Evolutionary conservation across 2,888 invertebrate genomes (phyloP).

Genomic region (Entomobrya proxima): DNA sequence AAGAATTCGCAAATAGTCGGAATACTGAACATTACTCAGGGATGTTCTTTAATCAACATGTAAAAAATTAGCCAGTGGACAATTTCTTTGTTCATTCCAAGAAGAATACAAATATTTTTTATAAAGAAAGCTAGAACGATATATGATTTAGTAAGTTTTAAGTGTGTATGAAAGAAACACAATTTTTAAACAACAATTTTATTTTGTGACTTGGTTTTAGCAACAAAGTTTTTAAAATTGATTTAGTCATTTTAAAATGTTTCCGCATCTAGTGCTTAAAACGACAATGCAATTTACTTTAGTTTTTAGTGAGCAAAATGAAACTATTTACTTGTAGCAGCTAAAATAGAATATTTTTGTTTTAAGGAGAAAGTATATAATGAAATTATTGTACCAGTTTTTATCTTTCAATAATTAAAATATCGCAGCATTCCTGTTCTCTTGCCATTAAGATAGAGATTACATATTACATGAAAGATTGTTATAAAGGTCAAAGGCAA

Average conservation of each 20-base stretch:
- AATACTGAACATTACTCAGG: conserved; percentile 1
- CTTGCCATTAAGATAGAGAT: conserved; percentile 26
- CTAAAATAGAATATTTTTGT: no score
- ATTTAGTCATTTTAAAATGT: no score
- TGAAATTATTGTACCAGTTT: not conserved
- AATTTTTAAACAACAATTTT: no score
- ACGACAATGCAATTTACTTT: no score
- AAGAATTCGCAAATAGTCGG: not conserved
- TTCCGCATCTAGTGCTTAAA: no score
- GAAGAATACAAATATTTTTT: not conserved
- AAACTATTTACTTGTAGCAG: no score
- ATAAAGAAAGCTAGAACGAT: no score
- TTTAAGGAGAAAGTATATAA: not conserved
- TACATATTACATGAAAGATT: not conserved
- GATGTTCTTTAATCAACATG: not conserved
- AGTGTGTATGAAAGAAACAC: not conserved
- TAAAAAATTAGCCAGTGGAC: not conserved
- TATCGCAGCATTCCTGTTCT: conserved; percentile 4
- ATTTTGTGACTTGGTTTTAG: no score
- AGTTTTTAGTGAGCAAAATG: no score
- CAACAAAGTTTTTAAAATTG: no score
- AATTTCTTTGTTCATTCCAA: conserved; percentile 2
- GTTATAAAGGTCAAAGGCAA: no score
- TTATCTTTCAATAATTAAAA: not conserved
- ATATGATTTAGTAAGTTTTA: not conserved